phyloP scores from a whole-genome alignment of 2,888 invertebrate species.

The Pycnomerus fuliginosus region DNA sequence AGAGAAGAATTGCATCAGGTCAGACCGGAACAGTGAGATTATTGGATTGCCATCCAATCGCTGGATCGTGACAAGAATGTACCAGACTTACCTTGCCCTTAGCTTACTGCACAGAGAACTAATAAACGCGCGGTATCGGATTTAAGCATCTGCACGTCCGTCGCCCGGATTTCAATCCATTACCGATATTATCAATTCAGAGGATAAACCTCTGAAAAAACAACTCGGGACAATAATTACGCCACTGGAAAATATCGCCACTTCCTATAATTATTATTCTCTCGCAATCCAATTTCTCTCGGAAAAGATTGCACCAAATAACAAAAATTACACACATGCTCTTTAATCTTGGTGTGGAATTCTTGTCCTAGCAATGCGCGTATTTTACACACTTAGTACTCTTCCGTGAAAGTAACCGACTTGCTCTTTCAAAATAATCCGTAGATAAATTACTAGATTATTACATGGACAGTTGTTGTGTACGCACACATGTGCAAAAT shows the following conservation, averaged over 20 bases:
- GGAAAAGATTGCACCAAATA: constrained; percentile 16
- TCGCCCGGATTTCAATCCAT: constrained; percentile 23
- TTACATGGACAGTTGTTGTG: constrained; percentile 28
- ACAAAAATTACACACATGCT: constrained; percentile 28
- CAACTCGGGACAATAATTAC: constrained; percentile 22
- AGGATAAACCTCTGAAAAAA: constrained; percentile 16
- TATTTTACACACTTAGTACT: constrained; percentile 33
- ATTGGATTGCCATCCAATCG: constrained; percentile 54
- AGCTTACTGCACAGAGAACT: constrained; percentile 27
- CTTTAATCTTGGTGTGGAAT: constrained; percentile 35
- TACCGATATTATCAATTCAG: constrained; percentile 26
- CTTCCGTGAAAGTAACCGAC: constrained; percentile 44
- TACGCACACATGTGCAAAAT: constrained; percentile 5
- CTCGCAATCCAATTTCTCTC: constrained; percentile 26
- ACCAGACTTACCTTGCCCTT: constrained; percentile 46
- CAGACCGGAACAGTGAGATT: constrained; percentile 54
- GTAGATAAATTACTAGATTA: constrained; percentile 35
- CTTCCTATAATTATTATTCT: constrained; percentile 31
- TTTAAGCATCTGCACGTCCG: constrained; percentile 24
- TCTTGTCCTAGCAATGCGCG: constrained; percentile 27
- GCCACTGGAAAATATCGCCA: constrained; percentile 23
- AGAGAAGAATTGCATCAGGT: constrained; percentile 47
- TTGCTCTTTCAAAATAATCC: constrained; percentile 44
- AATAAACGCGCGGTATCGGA: constrained; percentile 26
- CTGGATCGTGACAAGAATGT: constrained; percentile 30